phyloP scores from a whole-genome alignment of 1,140 invertebrate species.

The Solen grandis region DNA sequence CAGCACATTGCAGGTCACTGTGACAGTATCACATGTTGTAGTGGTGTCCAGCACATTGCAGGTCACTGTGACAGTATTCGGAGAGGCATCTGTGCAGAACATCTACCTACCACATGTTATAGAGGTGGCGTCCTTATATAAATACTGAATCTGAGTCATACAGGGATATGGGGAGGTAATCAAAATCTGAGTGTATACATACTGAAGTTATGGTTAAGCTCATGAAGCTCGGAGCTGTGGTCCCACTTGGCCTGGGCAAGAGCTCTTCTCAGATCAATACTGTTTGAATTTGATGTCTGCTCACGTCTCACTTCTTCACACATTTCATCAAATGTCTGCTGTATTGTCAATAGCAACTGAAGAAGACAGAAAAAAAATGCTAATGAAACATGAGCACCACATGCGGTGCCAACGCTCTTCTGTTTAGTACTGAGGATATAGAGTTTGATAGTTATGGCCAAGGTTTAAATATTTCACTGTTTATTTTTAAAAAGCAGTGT shows the following conservation, averaged over 20 bases:
- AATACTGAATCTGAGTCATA: too few relatives aligned
- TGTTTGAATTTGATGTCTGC: constrained; percentile 13
- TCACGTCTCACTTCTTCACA: constrained; percentile 81
- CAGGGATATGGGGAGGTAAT: too few relatives aligned
- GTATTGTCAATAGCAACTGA: constrained; percentile 83
- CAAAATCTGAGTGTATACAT: too few relatives aligned
- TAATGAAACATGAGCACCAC: not conserved
- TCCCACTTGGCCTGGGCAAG: constrained; percentile 86
- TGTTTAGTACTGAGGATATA: constrained; percentile 10
- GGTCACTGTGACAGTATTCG: too few relatives aligned
- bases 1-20: too few relatives aligned
- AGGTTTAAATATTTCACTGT: not conserved
- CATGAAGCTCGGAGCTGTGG: constrained; percentile 85
- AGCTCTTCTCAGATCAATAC: constrained; percentile 83
- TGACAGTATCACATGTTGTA: too few relatives aligned
- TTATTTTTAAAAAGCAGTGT: not conserved
- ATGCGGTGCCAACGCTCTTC: not conserved
- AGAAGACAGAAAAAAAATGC: constrained; percentile 44
- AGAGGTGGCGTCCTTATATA: too few relatives aligned
- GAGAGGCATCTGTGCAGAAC: too few relatives aligned
- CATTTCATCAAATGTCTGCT: constrained; percentile 84
- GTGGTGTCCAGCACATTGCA: too few relatives aligned
- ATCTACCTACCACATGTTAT: too few relatives aligned
- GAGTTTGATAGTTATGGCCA: too few relatives aligned
- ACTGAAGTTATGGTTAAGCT: constrained; percentile 85